Evolutionary conservation across 2,113 vertebrate species (phyloP).

Genomic region (Xiphophorus couchianus): DNA sequence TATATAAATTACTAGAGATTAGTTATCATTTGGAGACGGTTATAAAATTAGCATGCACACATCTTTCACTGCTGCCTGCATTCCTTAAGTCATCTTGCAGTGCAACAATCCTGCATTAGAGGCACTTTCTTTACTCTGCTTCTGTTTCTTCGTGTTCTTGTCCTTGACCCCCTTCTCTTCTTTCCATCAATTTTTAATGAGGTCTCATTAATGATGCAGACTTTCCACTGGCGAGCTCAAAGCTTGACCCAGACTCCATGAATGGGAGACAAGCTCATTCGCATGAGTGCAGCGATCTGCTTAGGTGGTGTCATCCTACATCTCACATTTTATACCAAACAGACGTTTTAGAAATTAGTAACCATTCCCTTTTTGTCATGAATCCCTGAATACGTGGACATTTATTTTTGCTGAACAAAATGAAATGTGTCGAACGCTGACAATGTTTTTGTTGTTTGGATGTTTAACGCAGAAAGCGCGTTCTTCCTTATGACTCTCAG

Average conservation of each 20-base stretch:
- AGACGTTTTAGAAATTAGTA: not conserved
- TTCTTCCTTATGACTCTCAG: not conserved
- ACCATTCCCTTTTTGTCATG: not conserved
- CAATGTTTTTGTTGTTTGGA: not conserved
- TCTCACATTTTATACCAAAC: not conserved
- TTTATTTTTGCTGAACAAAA: not conserved
- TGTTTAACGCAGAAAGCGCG: not conserved
- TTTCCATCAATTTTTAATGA: conserved; percentile 78
- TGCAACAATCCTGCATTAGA: not conserved
- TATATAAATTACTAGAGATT: not conserved
- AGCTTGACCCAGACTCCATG: conserved; percentile 66
- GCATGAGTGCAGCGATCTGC: conserved; percentile 26
- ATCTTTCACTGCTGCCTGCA: no score
- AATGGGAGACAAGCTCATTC: conserved; percentile 7
- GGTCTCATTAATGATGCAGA: conserved; percentile 82
- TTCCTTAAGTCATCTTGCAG: not conserved
- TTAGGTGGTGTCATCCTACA: conserved; percentile 4
- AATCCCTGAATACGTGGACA: not conserved
- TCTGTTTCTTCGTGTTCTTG: conserved; percentile 8
- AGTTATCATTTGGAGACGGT: no score
- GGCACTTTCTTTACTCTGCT: not conserved
- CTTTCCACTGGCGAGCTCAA: conserved; percentile 74
- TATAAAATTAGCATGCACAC: no score
- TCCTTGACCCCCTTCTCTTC: conserved; percentile 8
- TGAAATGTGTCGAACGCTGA: not conserved